phyloP scores from a whole-genome alignment of 2,888 invertebrate species.

The Drosophila acutilabella region DNA sequence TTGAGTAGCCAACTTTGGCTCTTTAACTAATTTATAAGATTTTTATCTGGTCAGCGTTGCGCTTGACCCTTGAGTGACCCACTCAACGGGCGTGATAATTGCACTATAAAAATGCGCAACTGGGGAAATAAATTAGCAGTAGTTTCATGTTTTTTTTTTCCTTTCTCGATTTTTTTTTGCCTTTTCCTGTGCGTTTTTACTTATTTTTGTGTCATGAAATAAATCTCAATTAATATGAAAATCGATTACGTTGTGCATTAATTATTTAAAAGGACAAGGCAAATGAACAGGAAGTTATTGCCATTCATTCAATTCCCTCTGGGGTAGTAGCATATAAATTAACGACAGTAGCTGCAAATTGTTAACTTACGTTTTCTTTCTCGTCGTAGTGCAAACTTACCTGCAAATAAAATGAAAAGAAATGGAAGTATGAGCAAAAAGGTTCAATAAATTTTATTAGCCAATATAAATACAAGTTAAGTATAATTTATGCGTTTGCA shows the following conservation, averaged over 20 bases:
- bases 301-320: constrained; percentile 24
- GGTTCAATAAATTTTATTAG: constrained; percentile 32
- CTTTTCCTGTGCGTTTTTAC: constrained; percentile 5
- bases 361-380: constrained; percentile 81
- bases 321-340: constrained; percentile 31
- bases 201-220: constrained; percentile 43
- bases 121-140: constrained; percentile 66
- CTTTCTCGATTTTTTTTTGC: not conserved
- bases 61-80: constrained; percentile 29
- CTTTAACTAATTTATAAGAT: constrained; percentile 76
- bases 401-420: constrained; percentile 60
- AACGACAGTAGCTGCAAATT: constrained; percentile 33
- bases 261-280: constrained; percentile 68
- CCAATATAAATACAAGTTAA: constrained; percentile 14
- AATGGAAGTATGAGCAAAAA: constrained; percentile 23
- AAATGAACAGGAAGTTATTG: constrained; percentile 50
- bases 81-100: constrained; percentile 69
- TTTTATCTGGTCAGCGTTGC: constrained; percentile 47
- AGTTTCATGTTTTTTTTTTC: constrained; percentile 31
- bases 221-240: constrained; percentile 81
- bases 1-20: constrained; percentile 21
- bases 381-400: constrained; percentile 81
- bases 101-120: constrained; percentile 74
- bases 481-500: constrained; percentile 41
- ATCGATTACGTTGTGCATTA: constrained; percentile 72